Base-by-base conservation (phyloP, 2,113 vertebrate species). In the Pangasianodon gigas region DNA sequence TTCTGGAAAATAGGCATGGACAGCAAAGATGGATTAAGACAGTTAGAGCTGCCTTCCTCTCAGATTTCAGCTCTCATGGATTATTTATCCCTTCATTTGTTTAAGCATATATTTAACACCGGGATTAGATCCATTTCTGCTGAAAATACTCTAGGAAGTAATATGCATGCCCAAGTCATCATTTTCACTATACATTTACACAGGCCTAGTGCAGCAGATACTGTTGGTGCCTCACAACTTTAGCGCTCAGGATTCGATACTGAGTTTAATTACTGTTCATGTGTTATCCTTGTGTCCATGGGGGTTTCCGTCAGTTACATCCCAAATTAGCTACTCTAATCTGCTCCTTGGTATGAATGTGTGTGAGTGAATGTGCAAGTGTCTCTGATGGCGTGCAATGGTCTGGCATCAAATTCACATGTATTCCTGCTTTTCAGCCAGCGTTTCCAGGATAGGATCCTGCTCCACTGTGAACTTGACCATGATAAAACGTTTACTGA, bases 61-160 rank as follows among this genome's bases (percentile, higher is more conserved):
- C 32, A 54, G n/a, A 24, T 32, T 74, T 52, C 48, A 56, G 52
- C 71, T 87, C 37, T 77, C 41, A 32, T 60, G 16, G 71, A 60
- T 79, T 44, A 87, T 60, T 58, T 87, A 75, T 48, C 8, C 52
- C 75, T 62, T 46, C 58, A 37, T 41, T 77, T 80, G 19, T 91
- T 67, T 24, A 46, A 69, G 58, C 29, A 46, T 41, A 79, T 65
- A 89, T 91, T 89, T 62, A 85, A 65, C 56, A 46, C 74, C 16
- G 32, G 82, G 51, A 90, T 92, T 87, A 92, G 51, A 58, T 90
- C 79, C 83, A 87, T 83, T 54, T 83, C 81, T 67, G 82, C 46
- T 52, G 16, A 74, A 86, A 83, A 62, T 89, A 65, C n/a, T 62
- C 90, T 88, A 65, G 81, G 71, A 87, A n/a, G 26, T 80, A 67